These are phyloP conservation scores for Panulirus ornatus DNA, from an alignment of 1,140 invertebrate genomes.

Conservation along the genomic window DNA sequence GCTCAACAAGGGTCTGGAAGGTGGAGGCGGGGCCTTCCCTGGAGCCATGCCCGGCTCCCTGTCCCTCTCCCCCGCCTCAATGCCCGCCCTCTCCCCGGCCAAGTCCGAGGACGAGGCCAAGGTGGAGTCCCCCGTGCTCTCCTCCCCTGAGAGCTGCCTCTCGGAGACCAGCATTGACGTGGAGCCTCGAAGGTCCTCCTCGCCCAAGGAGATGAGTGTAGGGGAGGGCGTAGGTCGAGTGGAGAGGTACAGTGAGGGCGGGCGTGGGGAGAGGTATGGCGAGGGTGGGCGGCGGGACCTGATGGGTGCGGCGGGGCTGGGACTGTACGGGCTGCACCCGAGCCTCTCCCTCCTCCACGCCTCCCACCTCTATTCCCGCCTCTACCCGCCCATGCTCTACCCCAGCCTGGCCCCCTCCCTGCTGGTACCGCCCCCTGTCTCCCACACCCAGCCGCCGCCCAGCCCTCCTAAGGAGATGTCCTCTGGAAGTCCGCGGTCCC, in stretches of 20 bases:
- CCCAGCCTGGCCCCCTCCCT: slow-evolving; percentile 55
- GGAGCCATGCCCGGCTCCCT: slow-evolving; percentile 37
- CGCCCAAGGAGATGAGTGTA: slow-evolving; percentile 48
- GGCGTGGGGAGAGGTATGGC: slow-evolving; percentile 23
- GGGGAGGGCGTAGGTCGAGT: slow-evolving; percentile 32
- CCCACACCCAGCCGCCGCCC: slow-evolving; percentile 42
- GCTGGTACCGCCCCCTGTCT: slow-evolving; percentile 22
- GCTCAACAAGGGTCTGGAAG: slow-evolving; percentile 22
- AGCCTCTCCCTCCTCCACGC: slow-evolving; percentile 74
- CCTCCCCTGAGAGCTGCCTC: slow-evolving; percentile 71
- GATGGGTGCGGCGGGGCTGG: slow-evolving; percentile 44
- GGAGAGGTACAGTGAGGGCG: slow-evolving; percentile 29
- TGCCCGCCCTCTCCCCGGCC: slow-evolving; percentile 64
- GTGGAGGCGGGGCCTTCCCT: slow-evolving; percentile 12
- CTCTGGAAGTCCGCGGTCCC: slow-evolving; percentile 14
- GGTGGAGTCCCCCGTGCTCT: slow-evolving; percentile 63
- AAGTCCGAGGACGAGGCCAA: slow-evolving; percentile 72
- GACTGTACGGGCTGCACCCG: slow-evolving; percentile 73
- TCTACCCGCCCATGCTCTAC: slow-evolving; percentile 72
- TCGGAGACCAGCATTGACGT: slow-evolving; percentile 73
- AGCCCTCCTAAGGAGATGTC: slow-evolving; percentile 63
- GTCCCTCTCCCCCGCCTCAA: slow-evolving; percentile 64
- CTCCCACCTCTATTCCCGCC: slow-evolving; percentile 72
- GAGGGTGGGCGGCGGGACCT: slow-evolving; percentile 37
- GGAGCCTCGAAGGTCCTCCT: slow-evolving; percentile 51